Base-by-base conservation (phyloP, 2,113 vertebrate genomes). In the Rhea pennata region DNA sequence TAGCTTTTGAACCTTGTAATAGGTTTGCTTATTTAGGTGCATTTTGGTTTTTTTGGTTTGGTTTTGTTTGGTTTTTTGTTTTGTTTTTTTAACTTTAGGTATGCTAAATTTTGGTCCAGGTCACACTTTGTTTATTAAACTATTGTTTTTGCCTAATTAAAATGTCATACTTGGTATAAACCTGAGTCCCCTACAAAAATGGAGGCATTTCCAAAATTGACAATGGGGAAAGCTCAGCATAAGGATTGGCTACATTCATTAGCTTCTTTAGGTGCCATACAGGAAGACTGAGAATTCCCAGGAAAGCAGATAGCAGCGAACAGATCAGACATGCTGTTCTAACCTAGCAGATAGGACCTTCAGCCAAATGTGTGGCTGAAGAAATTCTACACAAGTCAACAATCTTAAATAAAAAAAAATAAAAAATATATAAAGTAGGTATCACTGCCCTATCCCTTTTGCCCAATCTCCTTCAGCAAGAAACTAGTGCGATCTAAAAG, bases 251-350 rank as follows among this genome's bases (percentile, higher is more conserved):
- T 29, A 20, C 44, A 91, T 22, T 11, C 59, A 39, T 9, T 1
- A 42, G 48, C 67, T 89, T 76, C 66, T 50, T 66, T 85, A 27
- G 50, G 36, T 53, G 53, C 50, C 36, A 16, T 1, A 29, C 4
- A 65, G 58, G 16, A 31, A 82, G 24, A 59, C 6, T 1, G 2
- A 64, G 42, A 84, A 53, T 15, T 79, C 44, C 33, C 5, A 64
- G 3, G n/a, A 23, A 70, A 79, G 33, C 22, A 16, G 9, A 44
- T 0, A 40, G 31, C 0, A 1, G 62, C 23, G 51, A 40, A 58
- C 24, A 88, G 39, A 48, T 16, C 29, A 44, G 39, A 46, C 53
- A 44, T 0, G 0, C 22, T 56, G 24, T n/a, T 69, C 81, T 33
- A 75, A 53, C 27, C 48, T 61, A 87, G 84, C 66, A 84, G 1